Evolutionary conservation across 2,888 invertebrate species (phyloP), one percentile per base, ranked within the genome.

Genomic region (Tetragonula carbonaria): DNA sequence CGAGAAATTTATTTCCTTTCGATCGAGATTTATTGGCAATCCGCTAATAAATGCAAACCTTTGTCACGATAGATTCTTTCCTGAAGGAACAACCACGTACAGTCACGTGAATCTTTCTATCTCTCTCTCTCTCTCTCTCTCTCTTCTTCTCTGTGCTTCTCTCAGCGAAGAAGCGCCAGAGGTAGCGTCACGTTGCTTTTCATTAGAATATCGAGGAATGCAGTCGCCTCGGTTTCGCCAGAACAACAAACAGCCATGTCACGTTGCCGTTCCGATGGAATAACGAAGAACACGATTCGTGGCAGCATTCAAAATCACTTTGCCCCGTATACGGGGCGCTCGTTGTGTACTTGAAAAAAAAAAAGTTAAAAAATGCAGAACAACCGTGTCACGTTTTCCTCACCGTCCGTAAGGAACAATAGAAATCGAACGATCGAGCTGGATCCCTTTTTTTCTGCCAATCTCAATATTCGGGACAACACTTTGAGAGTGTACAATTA

Each of bases 151-250:
- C 38, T 38, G 38, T 8, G 38, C 8, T 45, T 6, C 45, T 45
- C 45, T 11, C 8, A 45, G 23, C 38, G 14, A 53, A 23, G 53
- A 66, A 33, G n/a, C 65, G n/a, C 5, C 5, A 16, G 59, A 21
- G 59, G n/a, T 33, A 65, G 33, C 4, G 79, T 81, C 76, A 59
- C 82, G 82, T 53, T 59, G 82, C 75, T 82, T 82, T 82, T 81
- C 82, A 82, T 82, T 82, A 82, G 82, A 82, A 82, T 82, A 82
- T 82, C 82, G 75, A 75, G 82, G 76, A 76, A 82, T 71, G 76
- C 82, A 23, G 82, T 82, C 82, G 82, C 45, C 59, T 66, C 82
- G 71, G 53, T 71, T 82, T 82, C 82, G 59, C 81, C 50, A 21
- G 71, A 76, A 72, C 80, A 65, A 74, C 82, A 72, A 66, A 82